These are phyloP conservation scores for Macaca mulatta DNA, from an alignment of 2,113 vertebrate genomes.

Conservation along the genomic window DNA sequence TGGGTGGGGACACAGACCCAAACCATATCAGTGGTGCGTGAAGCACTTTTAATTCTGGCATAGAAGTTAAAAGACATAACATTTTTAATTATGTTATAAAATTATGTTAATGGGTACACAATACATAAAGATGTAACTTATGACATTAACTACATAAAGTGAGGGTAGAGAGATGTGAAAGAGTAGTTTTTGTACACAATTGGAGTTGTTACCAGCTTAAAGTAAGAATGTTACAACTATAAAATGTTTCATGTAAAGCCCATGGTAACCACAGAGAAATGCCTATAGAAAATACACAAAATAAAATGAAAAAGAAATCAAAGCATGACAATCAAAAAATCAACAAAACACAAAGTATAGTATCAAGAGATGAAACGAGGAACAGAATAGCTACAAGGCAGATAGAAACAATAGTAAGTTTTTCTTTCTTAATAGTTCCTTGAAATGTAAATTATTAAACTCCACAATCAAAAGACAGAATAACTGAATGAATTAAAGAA, in stretches of 20 bases:
- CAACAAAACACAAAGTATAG: neutral
- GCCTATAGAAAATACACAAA: neutral
- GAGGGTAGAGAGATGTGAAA: neutral
- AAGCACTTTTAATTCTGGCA: neutral
- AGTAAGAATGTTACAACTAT: neutral
- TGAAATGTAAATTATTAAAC: neutral
- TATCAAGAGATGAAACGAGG: neutral
- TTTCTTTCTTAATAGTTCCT: neutral
- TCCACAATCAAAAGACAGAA: neutral
- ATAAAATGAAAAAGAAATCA: neutral
- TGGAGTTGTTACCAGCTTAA: neutral
- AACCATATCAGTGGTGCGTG: neutral
- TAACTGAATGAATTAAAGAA: neutral
- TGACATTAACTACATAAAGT: neutral
- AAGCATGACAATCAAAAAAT: neutral
- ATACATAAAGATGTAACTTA: neutral
- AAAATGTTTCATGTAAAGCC: neutral
- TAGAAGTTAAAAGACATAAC: neutral
- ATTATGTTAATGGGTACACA: neutral
- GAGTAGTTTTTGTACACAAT: neutral
- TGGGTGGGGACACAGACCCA: too few relatives aligned
- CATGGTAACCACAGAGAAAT: neutral
- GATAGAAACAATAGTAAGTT: neutral
- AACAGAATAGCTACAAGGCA: neutral
- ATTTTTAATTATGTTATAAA: neutral